phyloP scores from a whole-genome alignment of 2,797 vertebrate species.

The Scleropages formosus region DNA sequence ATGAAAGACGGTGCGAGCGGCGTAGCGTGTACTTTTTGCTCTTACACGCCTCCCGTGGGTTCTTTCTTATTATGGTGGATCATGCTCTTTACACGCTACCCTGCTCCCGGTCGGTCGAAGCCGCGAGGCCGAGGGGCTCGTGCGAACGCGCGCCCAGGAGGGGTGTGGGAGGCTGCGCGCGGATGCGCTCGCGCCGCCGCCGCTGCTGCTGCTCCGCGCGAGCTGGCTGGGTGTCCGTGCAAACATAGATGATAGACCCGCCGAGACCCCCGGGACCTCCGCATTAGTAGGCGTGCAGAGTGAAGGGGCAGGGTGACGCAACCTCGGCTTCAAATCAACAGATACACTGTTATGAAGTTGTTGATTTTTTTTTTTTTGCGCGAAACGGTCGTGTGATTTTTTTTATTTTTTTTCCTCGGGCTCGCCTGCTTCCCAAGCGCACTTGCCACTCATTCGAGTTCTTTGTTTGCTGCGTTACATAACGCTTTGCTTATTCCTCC shows the following conservation, averaged over 20 bases:
- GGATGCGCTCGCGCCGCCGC: neutral
- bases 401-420: neutral
- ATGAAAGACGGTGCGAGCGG: neutral
- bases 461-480: slow-evolving; percentile 15
- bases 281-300: slow-evolving; percentile 16
- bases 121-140: slow-evolving; percentile 9
- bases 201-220: neutral
- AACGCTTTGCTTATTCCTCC: slow-evolving; percentile 6
- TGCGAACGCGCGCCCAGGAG: neutral
- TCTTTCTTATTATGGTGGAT: neutral
- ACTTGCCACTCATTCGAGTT: neutral
- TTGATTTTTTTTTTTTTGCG: too few relatives aligned
- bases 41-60: neutral
- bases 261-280: slow-evolving; percentile 22
- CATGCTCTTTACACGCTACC: too few relatives aligned
- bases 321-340: slow-evolving; percentile 10
- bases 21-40: neutral
- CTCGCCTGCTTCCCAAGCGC: neutral
- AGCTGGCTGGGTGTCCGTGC: too few relatives aligned
- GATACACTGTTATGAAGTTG: neutral
- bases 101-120: neutral
- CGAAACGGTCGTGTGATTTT: too few relatives aligned
- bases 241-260: slow-evolving; percentile 11
- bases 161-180: slow-evolving; percentile 3
- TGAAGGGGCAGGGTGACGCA: slow-evolving; percentile 7